Evolutionary conservation across 2,888 invertebrate species (phyloP).

Genomic region (Margaritifera margaritifera): DNA sequence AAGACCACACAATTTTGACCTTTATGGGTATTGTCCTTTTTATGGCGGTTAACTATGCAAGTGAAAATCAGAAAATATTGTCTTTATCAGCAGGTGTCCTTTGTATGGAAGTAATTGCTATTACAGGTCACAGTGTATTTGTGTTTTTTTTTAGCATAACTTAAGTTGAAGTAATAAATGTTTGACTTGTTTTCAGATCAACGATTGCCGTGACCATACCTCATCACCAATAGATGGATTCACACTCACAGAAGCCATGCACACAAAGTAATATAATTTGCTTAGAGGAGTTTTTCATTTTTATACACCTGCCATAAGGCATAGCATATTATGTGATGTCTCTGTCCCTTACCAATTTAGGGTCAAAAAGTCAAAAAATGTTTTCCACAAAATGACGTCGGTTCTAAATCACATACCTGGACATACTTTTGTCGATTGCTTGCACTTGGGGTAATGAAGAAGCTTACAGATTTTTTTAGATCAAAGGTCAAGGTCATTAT

Average conservation of each 20-base stretch:
- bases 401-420: too few relatives aligned
- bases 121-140: neutral
- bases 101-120: neutral
- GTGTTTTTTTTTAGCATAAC: neutral
- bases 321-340: neutral
- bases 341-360: neutral
- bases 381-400: too few relatives aligned
- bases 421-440: too few relatives aligned
- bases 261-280: constrained; percentile 78
- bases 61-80: neutral
- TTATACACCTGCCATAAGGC: neutral
- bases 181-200: constrained; percentile 77
- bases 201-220: constrained; percentile 86
- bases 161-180: too few relatives aligned
- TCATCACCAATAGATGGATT: constrained; percentile 96
- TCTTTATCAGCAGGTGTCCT: neutral
- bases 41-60: too few relatives aligned
- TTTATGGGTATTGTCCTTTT: too few relatives aligned
- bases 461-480: too few relatives aligned
- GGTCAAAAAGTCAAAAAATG: too few relatives aligned
- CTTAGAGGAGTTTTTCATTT: neutral
- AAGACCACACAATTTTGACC: too few relatives aligned
- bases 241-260: constrained; percentile 92
- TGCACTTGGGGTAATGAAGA: too few relatives aligned
- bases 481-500: too few relatives aligned